phyloP scores from a whole-genome alignment of 2,888 invertebrate species.

The Polietes domitor region DNA sequence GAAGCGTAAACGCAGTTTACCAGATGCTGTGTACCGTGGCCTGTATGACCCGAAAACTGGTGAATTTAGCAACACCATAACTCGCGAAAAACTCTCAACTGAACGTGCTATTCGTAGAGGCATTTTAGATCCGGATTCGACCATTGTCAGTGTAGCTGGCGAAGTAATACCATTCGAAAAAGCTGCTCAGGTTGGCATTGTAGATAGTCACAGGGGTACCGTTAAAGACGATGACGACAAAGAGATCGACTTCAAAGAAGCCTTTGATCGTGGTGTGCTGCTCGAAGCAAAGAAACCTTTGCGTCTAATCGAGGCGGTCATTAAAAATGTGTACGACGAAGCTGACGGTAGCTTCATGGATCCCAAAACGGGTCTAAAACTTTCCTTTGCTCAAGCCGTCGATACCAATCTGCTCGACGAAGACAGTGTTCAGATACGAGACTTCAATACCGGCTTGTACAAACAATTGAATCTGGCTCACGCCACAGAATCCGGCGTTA shows the following conservation, averaged over 20 bases:
- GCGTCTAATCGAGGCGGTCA: constrained; percentile 90
- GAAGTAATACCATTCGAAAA: constrained; percentile 91
- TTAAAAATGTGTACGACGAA: constrained; percentile 90
- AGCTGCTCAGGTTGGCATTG: constrained; percentile 89
- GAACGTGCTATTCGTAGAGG: constrained; percentile 92
- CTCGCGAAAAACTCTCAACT: constrained; percentile 89
- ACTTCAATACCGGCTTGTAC: constrained; percentile 88
- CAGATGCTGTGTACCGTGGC: constrained; percentile 95
- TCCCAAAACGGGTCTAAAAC: constrained; percentile 88
- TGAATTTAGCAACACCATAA: constrained; percentile 89
- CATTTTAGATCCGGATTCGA: constrained; percentile 91
- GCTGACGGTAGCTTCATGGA: constrained; percentile 91
- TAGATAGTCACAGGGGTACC: constrained; percentile 89
- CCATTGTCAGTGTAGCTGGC: constrained; percentile 91
- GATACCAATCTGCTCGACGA: constrained; percentile 90
- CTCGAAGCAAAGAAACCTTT: constrained; percentile 91
- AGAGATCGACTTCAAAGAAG: constrained; percentile 90
- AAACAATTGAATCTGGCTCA: constrained; percentile 89
- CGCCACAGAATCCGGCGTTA: constrained; percentile 88
- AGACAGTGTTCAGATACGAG: constrained; percentile 91
- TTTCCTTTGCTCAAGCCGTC: constrained; percentile 92
- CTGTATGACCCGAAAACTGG: constrained; percentile 93
- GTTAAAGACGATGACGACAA: constrained; percentile 84
- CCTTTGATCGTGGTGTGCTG: constrained; percentile 90
- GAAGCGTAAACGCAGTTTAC: constrained; percentile 90